Conservation (phyloP, 2,797 vertebrate species). For the Oreochromis mossambicus region DNA sequence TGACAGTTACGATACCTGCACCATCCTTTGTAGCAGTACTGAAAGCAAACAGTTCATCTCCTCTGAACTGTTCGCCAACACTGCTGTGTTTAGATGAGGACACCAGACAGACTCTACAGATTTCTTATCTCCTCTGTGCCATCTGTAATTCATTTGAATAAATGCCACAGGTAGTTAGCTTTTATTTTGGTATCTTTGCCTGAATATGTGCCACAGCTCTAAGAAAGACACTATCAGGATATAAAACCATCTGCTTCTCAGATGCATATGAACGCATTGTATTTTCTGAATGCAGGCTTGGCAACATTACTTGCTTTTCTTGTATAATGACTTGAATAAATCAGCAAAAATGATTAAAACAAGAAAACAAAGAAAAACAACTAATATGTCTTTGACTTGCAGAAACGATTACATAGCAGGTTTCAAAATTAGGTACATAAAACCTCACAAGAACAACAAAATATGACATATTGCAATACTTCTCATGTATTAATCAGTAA, state of each 20-base stretch:
- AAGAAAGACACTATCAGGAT: conserved; percentile 20
- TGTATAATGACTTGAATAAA: background rate
- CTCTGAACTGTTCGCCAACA: background rate
- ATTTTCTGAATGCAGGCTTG: background rate
- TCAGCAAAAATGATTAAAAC: background rate
- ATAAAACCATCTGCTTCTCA: conserved; percentile 48
- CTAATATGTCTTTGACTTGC: background rate
- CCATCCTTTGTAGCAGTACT: background rate
- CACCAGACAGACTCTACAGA: background rate
- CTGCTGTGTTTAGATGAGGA: conserved; percentile 19
- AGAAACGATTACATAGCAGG: background rate
- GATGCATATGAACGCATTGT: background rate
- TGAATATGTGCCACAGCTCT: conserved; percentile 36
- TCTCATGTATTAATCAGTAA: background rate
- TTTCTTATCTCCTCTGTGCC: conserved; percentile 34
- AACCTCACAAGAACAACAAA: accelerated
- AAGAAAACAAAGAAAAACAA: background rate
- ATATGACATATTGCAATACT: background rate
- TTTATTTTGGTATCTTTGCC: conserved; percentile 17
- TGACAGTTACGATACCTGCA: background rate
- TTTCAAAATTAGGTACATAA: background rate
- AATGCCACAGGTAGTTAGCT: conserved; percentile 48
- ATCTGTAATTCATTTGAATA: conserved; percentile 51
- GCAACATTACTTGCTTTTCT: background rate
- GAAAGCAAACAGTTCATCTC: background rate